Percentiles rank a stretch among this genome's conserved stretches.
Evolutionary conservation across 2,888 invertebrate species (phyloP).

Genomic region (Helicoverpa assulta): DNA sequence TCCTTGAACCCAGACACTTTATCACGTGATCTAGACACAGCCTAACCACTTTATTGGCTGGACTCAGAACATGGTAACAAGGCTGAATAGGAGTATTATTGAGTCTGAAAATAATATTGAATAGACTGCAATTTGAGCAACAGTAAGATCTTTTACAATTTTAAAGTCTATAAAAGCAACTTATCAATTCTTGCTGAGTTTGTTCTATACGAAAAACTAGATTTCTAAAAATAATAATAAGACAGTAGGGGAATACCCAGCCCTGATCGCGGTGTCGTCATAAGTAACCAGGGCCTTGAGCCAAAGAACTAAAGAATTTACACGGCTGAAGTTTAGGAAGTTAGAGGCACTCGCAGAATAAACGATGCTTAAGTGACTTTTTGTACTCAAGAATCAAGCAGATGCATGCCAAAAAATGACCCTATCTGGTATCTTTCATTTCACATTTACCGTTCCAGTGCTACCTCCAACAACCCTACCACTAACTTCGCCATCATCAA

Average conservation of each 20-base stretch:
- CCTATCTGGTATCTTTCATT: too few species aligned
- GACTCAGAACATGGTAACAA: constrained; percentile 19
- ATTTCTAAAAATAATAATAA: too few species aligned
- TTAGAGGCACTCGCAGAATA: too few species aligned
- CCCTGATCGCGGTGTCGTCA: too few species aligned
- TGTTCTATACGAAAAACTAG: too few species aligned
- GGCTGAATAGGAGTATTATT: background rate
- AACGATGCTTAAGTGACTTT: too few species aligned
- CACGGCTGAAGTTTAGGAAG: too few species aligned
- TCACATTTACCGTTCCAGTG: constrained; percentile 71
- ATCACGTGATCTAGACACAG: constrained; percentile 22
- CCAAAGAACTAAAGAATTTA: too few species aligned
- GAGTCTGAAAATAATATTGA: background rate
- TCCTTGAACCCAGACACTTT: constrained; percentile 41
- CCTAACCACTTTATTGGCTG: constrained; percentile 21
- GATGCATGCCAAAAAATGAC: too few species aligned
- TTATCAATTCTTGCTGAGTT: background rate
- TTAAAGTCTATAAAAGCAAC: background rate
- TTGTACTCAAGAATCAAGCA: too few species aligned
- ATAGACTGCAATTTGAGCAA: background rate
- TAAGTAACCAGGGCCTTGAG: too few species aligned
- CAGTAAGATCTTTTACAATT: background rate
- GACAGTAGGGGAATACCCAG: too few species aligned
- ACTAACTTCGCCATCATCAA: constrained; percentile 71
- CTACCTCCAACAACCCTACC: constrained; percentile 80